These are phyloP conservation scores for Henricia sp. DNA, from an alignment of 53 echinoderm and acorn worm species.

Conservation along the genomic window DNA sequence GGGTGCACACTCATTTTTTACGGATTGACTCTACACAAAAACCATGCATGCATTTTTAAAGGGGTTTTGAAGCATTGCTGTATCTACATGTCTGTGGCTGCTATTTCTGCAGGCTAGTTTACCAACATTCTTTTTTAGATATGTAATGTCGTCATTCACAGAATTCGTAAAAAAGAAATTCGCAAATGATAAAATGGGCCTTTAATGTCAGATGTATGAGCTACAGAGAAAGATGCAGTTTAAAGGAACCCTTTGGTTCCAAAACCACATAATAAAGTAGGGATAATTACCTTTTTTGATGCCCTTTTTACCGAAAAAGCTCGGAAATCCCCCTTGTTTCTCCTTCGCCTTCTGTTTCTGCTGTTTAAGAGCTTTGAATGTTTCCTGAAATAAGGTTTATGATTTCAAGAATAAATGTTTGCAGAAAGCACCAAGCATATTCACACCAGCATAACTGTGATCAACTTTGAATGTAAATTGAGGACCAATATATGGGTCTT, in stretches of 20 bases:
- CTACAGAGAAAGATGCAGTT: neutral
- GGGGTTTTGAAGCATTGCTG: too few relatives aligned
- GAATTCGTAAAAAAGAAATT: neutral
- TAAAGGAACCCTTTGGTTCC: neutral
- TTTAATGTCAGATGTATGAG: neutral
- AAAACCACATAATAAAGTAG: neutral
- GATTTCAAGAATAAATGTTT: too few relatives aligned
- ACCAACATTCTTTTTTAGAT: neutral
- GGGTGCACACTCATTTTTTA: too few relatives aligned
- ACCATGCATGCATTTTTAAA: too few relatives aligned
- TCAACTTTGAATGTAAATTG: too few relatives aligned
- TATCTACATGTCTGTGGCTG: too few relatives aligned
- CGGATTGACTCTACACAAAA: too few relatives aligned
- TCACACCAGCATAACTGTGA: too few relatives aligned
- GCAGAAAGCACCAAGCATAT: too few relatives aligned
- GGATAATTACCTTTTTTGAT: slow-evolving; percentile 33
- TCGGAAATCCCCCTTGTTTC: neutral
- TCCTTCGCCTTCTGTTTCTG: slow-evolving; percentile 2
- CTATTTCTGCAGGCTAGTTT: too few relatives aligned
- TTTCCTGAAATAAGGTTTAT: slow-evolving; percentile 12
- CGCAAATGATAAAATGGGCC: neutral
- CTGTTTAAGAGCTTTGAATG: neutral
- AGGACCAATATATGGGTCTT: too few relatives aligned
- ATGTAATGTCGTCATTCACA: neutral
- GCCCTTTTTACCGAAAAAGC: slow-evolving; percentile 18